Conservation (phyloP, 2,888 invertebrate species). For the Drosophila planitibia region DNA sequence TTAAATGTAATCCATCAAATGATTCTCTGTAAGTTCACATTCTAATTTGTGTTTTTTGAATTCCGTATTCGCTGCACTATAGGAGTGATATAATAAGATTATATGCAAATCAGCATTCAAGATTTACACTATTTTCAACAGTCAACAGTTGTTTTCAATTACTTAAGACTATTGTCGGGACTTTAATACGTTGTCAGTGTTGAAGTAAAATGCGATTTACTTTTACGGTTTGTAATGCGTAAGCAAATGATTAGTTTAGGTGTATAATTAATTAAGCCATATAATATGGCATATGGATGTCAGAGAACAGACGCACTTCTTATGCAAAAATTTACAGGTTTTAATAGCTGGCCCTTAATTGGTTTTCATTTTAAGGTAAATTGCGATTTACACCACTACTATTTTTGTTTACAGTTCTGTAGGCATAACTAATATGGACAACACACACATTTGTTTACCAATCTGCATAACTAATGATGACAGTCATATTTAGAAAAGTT, state of each 20-base stretch:
- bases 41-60: conserved; percentile 7
- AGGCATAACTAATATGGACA: neutral
- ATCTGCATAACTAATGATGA: neutral
- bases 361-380: too few relatives aligned
- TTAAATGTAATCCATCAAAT: conserved; percentile 19
- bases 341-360: neutral
- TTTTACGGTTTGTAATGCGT: neutral
- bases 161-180: neutral
- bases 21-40: conserved; percentile 4
- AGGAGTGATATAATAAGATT: conserved; percentile 5
- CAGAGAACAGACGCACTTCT: neutral
- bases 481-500: neutral
- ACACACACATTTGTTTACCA: neutral
- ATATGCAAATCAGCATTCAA: conserved; percentile 9
- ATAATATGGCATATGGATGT: neutral
- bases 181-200: neutral
- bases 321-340: neutral
- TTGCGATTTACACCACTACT: neutral
- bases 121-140: neutral
- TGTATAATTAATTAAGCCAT: neutral
- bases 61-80: neutral
- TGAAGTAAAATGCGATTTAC: neutral
- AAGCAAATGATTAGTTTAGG: neutral
- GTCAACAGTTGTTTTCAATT: neutral
- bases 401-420: neutral